phyloP scores from a whole-genome alignment of 2,113 vertebrate species.

The Bostrychus sinensis region DNA sequence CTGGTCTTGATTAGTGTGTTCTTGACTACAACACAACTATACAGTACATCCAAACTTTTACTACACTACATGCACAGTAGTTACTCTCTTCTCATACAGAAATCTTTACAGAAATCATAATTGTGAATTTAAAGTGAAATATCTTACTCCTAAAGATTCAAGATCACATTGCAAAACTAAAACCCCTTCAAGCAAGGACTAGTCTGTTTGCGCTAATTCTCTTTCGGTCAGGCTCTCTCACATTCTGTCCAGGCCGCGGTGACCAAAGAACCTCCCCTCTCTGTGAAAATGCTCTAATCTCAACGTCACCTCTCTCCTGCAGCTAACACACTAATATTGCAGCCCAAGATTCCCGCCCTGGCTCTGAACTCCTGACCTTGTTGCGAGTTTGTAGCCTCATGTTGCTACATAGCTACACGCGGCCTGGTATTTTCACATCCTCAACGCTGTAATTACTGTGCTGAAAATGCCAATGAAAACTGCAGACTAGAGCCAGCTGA shows the following conservation, averaged over 20 bases:
- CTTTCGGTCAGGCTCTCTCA: slow-evolving; percentile 36
- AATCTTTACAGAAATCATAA: too few relatives aligned
- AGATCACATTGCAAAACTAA: slow-evolving; percentile 1
- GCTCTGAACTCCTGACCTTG: slow-evolving; percentile 54
- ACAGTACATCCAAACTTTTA: too few relatives aligned
- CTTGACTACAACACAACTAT: too few relatives aligned
- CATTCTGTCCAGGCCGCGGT: slow-evolving; percentile 27
- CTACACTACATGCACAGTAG: too few relatives aligned
- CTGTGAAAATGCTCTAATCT: slow-evolving; percentile 10
- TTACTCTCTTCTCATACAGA: too few relatives aligned
- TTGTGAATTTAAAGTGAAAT: slow-evolving; percentile 7
- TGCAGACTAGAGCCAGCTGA: slow-evolving; percentile 24
- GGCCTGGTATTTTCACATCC: slow-evolving; percentile 43
- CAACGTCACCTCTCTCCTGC: slow-evolving; percentile 11
- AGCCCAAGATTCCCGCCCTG: slow-evolving; percentile 22
- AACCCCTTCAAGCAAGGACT: slow-evolving; percentile 20
- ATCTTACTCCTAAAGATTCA: slow-evolving; percentile 19
- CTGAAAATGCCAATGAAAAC: slow-evolving; percentile 32
- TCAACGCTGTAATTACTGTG: slow-evolving; percentile 48
- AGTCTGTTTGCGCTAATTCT: slow-evolving; percentile 32
- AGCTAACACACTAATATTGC: slow-evolving; percentile 9
- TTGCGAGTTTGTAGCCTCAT: slow-evolving; percentile 8
- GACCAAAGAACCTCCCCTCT: slow-evolving; percentile 14
- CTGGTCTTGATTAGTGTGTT: too few relatives aligned
- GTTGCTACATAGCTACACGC: slow-evolving; percentile 16